Evolutionary conservation across 2,113 vertebrate species (phyloP).

Genomic region (Paratilapia polleni): DNA sequence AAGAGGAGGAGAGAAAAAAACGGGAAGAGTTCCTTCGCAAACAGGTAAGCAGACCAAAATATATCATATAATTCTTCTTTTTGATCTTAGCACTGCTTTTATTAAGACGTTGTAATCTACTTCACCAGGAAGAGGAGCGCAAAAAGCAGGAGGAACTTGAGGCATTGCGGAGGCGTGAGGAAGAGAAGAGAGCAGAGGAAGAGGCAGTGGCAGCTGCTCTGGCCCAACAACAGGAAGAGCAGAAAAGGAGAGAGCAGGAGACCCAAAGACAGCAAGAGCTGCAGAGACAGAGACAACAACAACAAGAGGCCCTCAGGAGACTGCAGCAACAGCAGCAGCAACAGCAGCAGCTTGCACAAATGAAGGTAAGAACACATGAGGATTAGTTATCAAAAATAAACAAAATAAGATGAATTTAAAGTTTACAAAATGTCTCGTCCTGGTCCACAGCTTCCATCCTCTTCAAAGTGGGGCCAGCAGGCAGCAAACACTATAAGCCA

Average conservation of each 20-base stretch:
- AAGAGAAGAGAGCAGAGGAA: constrained; percentile 83
- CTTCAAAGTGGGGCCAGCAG: constrained; percentile 99
- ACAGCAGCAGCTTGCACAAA: constrained; percentile 96
- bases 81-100: background rate
- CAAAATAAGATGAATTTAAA: background rate
- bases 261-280: constrained; percentile 82
- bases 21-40: constrained; percentile 92
- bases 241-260: constrained; percentile 90
- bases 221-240: constrained; percentile 87
- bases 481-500: constrained; percentile 82
- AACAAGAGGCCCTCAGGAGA: constrained; percentile 91
- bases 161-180: constrained; percentile 81
- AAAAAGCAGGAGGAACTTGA: constrained; percentile 91
- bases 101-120: background rate
- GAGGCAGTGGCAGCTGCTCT: constrained; percentile 85
- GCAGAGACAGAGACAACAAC: constrained; percentile 87
- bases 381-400: background rate
- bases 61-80: background rate
- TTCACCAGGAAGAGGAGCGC: constrained; percentile 89
- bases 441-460: constrained; percentile 91
- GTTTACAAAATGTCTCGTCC: background rate
- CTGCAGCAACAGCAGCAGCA: constrained; percentile 93
- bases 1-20: constrained; percentile 92
- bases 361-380: constrained; percentile 85
- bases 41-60: constrained; percentile 80